Evolutionary conservation across 2,888 invertebrate species (phyloP).

Genomic region (Seira sanloemensis): DNA sequence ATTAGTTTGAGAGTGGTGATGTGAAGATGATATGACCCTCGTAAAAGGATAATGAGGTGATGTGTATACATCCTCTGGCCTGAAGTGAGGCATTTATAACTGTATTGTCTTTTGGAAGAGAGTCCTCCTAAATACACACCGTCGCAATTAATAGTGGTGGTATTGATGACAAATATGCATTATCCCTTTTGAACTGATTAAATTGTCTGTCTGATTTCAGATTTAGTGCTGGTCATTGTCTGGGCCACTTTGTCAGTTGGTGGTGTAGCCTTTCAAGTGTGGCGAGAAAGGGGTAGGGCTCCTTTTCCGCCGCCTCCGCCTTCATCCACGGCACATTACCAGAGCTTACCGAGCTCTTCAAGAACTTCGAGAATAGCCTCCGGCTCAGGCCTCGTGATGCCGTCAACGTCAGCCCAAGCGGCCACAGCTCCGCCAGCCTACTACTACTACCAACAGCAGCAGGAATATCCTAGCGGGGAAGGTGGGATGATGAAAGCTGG

Average conservation of each 20-base stretch:
- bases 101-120: not conserved
- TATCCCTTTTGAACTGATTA: constrained; percentile 16
- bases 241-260: constrained; percentile 79
- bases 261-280: constrained; percentile 80
- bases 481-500: not conserved
- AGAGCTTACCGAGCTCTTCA: not conserved
- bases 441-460: constrained; percentile 11
- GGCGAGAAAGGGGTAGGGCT: constrained; percentile 79
- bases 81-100: not conserved
- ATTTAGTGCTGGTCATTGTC: constrained; percentile 78
- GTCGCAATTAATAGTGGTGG: constrained; percentile 6
- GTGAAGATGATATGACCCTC: not conserved
- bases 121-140: not conserved
- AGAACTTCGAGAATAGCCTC: not conserved
- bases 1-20: not conserved
- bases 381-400: not conserved
- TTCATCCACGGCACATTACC: constrained; percentile 32
- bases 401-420: constrained; percentile 26
- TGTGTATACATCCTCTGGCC: not conserved
- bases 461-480: not conserved
- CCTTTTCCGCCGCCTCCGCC: constrained; percentile 79
- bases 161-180: constrained; percentile 12
- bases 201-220: constrained; percentile 76
- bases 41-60: not conserved
- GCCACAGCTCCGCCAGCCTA: constrained; percentile 1